Percentiles rank a stretch among this genome's conserved stretches.
These are phyloP conservation scores for Drosophila bifasciata DNA, from an alignment of 1,140 invertebrate species.

Conservation along the genomic window DNA sequence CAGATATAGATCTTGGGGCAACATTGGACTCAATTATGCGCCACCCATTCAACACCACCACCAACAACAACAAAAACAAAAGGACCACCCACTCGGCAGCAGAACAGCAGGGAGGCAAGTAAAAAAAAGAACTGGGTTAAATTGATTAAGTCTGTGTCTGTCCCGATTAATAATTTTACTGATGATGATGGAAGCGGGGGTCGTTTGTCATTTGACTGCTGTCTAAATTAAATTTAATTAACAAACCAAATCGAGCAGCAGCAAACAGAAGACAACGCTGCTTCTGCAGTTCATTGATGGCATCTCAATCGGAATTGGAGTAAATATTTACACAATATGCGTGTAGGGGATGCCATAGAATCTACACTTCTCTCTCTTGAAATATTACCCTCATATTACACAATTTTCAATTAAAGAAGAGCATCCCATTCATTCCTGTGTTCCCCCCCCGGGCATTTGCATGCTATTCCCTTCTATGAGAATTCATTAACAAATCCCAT, in stretches of 20 bases:
- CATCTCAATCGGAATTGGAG: constrained; percentile 34
- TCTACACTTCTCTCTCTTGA: neutral
- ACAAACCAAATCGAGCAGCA: constrained; percentile 29
- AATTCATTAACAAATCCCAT: constrained; percentile 53
- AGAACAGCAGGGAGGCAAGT: constrained; percentile 19
- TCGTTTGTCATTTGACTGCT: constrained; percentile 42
- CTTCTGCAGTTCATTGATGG: neutral
- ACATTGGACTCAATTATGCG: constrained; percentile 14
- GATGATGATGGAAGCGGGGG: constrained; percentile 13
- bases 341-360: constrained; percentile 20
- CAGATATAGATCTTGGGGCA: neutral
- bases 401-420: constrained; percentile 44
- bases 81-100: constrained; percentile 14
- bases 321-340: constrained; percentile 71
- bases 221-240: constrained; percentile 66
- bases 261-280: constrained; percentile 14
- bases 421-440: too few relatives aligned
- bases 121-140: constrained; percentile 64
- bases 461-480: neutral
- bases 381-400: constrained; percentile 8
- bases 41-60: neutral
- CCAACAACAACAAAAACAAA: constrained; percentile 1
- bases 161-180: constrained; percentile 51
- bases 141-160: constrained; percentile 56
- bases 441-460: too few relatives aligned